These are phyloP conservation scores for Gymnothorax javanicus DNA, from an alignment of 2,797 vertebrate genomes.

Conservation along the genomic window DNA sequence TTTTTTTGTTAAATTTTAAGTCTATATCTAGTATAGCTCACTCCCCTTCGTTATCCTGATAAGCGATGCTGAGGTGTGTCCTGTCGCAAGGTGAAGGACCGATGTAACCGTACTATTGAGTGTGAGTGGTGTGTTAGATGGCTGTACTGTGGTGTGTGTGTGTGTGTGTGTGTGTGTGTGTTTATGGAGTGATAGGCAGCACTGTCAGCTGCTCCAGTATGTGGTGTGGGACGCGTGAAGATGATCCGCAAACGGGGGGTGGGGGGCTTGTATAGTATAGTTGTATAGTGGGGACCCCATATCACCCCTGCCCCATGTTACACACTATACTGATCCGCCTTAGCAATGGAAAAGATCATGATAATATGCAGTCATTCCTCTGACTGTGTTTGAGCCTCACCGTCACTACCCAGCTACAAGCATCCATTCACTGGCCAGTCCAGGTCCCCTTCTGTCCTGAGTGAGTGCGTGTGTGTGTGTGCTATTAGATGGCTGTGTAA, in stretches of 20 bases:
- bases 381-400: conserved; percentile 35
- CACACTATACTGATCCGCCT: conserved; percentile 75
- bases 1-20: background rate
- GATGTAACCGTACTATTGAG: background rate
- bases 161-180: background rate
- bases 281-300: conserved; percentile 63
- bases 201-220: background rate
- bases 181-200: background rate
- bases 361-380: background rate
- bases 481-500: conserved; percentile 45
- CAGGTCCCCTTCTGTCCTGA: conserved; percentile 60
- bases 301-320: conserved; percentile 75
- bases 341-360: conserved; percentile 63
- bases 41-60: background rate
- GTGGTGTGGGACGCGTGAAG: background rate
- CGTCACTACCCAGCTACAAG: conserved; percentile 65
- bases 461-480: conserved; percentile 33
- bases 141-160: background rate
- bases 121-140: background rate
- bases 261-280: conserved; percentile 54
- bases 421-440: conserved; percentile 74
- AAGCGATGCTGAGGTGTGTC: background rate
- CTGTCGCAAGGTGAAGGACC: background rate
- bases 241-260: background rate
- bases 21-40: background rate